Conservation (phyloP, 1,140 invertebrate genomes). For the Musca vetustissima region DNA sequence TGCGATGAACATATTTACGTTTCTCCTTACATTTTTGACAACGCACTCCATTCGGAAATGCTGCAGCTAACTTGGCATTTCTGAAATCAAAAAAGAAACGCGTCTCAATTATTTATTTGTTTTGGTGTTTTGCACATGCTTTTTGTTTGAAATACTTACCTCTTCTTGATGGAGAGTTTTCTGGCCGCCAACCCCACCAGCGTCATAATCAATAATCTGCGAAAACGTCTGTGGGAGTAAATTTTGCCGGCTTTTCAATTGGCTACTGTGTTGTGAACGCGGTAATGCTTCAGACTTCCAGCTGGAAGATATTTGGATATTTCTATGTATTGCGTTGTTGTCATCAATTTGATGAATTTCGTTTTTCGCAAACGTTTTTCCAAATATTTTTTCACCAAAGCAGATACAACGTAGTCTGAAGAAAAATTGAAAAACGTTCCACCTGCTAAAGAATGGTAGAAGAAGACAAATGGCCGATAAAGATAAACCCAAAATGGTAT, state of each 20-base stretch:
- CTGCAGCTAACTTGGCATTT: conserved; percentile 60
- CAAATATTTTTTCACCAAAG: no score
- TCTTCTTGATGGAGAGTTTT: conserved; percentile 49
- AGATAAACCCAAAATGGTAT: no score
- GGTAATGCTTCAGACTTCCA: neutral
- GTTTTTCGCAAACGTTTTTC: no score
- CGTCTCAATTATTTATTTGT: no score
- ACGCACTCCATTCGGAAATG: conserved; percentile 69
- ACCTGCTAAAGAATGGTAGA: no score
- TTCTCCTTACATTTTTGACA: conserved; percentile 92
- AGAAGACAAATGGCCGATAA: no score
- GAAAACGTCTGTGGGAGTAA: conserved; percentile 38
- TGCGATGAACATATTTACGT: conserved; percentile 80
- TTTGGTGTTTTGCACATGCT: neutral
- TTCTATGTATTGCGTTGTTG: no score
- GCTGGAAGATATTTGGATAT: no score
- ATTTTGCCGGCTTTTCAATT: conserved; percentile 39
- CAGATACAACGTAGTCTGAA: no score
- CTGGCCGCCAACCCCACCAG: conserved; percentile 48
- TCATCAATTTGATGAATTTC: no score
- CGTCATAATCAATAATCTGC: conserved; percentile 48
- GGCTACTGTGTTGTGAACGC: no score
- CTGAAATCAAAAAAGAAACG: conserved; percentile 48
- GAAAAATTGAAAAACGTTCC: no score
- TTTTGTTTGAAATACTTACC: conserved; percentile 35